Percentiles rank a stretch among this genome's conserved stretches.
Conservation (phyloP, 2,113 vertebrate genomes). For the Brienomyrus brachyistius region DNA sequence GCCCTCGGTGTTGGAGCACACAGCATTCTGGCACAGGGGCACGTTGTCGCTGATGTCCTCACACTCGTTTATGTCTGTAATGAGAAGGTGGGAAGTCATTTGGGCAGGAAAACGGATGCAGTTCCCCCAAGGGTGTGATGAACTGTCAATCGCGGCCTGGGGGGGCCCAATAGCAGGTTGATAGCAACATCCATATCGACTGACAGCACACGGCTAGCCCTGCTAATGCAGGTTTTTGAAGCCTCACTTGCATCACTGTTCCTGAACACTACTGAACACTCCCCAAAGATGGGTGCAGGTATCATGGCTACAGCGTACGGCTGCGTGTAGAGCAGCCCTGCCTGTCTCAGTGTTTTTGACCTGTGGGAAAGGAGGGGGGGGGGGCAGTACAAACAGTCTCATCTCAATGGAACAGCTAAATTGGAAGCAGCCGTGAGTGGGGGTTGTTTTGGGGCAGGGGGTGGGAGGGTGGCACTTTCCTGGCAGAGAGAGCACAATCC, state of each 20-base stretch:
- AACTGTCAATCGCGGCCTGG: not conserved
- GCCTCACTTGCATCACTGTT: not conserved
- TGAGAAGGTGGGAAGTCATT: not conserved
- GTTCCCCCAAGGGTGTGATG: not conserved
- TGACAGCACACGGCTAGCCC: not conserved
- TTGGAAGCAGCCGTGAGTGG: not conserved
- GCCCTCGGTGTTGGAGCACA: slow-evolving; percentile 82
- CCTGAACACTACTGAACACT: not conserved
- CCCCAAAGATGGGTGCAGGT: not conserved
- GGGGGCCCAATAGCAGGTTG: not conserved
- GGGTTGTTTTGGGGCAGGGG: not conserved
- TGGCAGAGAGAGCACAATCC: not conserved
- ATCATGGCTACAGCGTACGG: not conserved
- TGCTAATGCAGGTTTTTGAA: not conserved
- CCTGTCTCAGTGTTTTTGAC: not conserved
- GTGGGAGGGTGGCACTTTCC: not conserved
- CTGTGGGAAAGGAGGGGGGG: not conserved
- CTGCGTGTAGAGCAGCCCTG: not conserved
- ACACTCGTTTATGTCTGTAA: slow-evolving; percentile 84
- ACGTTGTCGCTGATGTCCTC: slow-evolving; percentile 74
- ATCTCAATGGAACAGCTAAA: not conserved
- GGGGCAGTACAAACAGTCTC: not conserved
- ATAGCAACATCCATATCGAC: not conserved
- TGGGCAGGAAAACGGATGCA: not conserved
- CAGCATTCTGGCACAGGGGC: slow-evolving; percentile 71